These are phyloP conservation scores for Gallinago undulata DNA, from an alignment of 2,113 vertebrate species.

Conservation along the genomic window DNA sequence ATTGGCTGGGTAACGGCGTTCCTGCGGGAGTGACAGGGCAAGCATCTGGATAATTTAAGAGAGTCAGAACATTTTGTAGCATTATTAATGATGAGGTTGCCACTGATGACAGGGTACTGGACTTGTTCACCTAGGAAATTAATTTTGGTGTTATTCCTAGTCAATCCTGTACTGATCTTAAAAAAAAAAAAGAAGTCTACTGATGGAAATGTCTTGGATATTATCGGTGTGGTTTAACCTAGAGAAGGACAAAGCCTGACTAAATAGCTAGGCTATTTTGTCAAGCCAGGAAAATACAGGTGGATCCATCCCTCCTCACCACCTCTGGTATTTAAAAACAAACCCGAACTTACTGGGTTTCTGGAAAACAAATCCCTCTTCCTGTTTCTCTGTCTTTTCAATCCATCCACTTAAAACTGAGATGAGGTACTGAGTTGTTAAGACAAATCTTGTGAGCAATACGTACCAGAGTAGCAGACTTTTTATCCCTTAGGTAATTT, in stretches of 20 bases:
- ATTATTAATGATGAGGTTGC: not conserved
- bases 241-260: not conserved
- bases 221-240: not conserved
- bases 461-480: conserved; percentile 77
- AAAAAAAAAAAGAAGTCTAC: no score
- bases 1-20: not conserved
- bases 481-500: conserved; percentile 77
- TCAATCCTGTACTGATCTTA: not conserved
- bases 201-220: not conserved
- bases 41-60: not conserved
- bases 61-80: not conserved
- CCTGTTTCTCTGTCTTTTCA: not conserved
- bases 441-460: not conserved
- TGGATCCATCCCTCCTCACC: not conserved
- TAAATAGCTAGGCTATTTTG: not conserved
- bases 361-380: not conserved
- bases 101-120: not conserved
- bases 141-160: not conserved
- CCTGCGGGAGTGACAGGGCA: not conserved
- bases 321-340: not conserved
- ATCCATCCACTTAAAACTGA: not conserved
- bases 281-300: not conserved
- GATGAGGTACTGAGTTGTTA: not conserved
- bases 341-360: not conserved
- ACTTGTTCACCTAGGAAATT: not conserved